Evolutionary conservation across 2,113 vertebrate species (phyloP).

Genomic region (Muntiacus muntjak): DNA sequence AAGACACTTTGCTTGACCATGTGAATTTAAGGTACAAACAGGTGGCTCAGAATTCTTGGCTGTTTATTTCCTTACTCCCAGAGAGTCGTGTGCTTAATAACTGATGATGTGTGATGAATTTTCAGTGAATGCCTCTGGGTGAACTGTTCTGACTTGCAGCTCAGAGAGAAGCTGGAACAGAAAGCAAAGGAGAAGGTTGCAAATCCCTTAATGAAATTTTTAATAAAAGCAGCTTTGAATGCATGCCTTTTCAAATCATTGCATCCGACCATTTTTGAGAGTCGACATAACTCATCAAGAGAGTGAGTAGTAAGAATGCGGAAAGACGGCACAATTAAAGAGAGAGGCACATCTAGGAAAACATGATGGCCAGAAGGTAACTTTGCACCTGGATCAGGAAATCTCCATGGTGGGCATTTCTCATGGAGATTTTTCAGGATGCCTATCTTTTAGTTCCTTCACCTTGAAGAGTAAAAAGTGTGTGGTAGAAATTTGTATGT

Average conservation of each 20-base stretch:
- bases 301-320: constrained; percentile 36
- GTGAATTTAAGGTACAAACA: background rate
- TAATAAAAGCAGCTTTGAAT: constrained; percentile 74
- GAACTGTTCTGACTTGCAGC: constrained; percentile 53
- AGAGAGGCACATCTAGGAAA: background rate
- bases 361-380: background rate
- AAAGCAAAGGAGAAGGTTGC: constrained; percentile 61
- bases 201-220: constrained; percentile 77
- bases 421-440: background rate
- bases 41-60: constrained; percentile 25
- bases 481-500: background rate
- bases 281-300: constrained; percentile 36
- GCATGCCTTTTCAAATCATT: constrained; percentile 47
- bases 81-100: constrained; percentile 45
- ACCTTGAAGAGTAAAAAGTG: background rate
- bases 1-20: constrained; percentile 18
- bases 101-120: constrained; percentile 66
- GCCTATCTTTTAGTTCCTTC: background rate
- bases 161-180: constrained; percentile 54
- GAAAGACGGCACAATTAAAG: constrained; percentile 47
- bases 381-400: background rate
- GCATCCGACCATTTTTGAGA: constrained; percentile 39
- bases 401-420: background rate
- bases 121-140: constrained; percentile 58
- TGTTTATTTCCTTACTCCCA: constrained; percentile 46